Percentiles rank a stretch among this genome's conserved stretches.
phyloP scores from a whole-genome alignment of 2,888 invertebrate genomes.

The Lasius platythorax region DNA sequence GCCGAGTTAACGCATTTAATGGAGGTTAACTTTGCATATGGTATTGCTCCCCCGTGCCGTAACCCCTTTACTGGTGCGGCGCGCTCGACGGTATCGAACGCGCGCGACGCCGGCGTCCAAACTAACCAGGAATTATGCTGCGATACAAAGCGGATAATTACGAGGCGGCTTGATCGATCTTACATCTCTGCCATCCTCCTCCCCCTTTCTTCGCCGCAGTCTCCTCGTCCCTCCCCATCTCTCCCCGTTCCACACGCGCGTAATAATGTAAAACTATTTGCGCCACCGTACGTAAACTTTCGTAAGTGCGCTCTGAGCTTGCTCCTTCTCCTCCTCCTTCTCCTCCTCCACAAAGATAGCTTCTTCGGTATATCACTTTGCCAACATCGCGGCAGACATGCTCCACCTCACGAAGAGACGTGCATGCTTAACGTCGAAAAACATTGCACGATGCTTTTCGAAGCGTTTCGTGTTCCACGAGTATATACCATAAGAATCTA shows the following conservation, averaged over 20 bases:
- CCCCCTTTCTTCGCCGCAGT: not conserved
- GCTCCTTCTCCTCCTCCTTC: not conserved
- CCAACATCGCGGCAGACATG: constrained; percentile 41
- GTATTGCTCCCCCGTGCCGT: constrained; percentile 79
- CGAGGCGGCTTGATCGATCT: constrained; percentile 56
- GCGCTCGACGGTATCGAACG: constrained; percentile 70
- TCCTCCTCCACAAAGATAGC: constrained; percentile 14
- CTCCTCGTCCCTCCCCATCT: not conserved
- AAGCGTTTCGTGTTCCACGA: not conserved
- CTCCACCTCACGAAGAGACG: constrained; percentile 27
- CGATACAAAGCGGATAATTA: constrained; percentile 69
- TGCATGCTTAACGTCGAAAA: not conserved
- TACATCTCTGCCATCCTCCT: not conserved
- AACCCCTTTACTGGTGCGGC: constrained; percentile 78
- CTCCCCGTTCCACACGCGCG: constrained; percentile 26
- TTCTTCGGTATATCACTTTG: constrained; percentile 44
- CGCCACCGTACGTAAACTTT: constrained; percentile 53
- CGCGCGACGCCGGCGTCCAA: constrained; percentile 66
- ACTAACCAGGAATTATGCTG: constrained; percentile 71
- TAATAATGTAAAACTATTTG: constrained; percentile 57
- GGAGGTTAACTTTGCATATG: constrained; percentile 84
- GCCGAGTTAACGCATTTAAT: constrained; percentile 84
- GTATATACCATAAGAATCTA: not conserved
- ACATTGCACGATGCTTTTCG: not conserved
- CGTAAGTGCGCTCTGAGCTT: constrained; percentile 55